Percentiles rank a stretch among this genome's conserved stretches.
Conservation (phyloP, 2,888 invertebrate species). For the Smittia sp. region DNA sequence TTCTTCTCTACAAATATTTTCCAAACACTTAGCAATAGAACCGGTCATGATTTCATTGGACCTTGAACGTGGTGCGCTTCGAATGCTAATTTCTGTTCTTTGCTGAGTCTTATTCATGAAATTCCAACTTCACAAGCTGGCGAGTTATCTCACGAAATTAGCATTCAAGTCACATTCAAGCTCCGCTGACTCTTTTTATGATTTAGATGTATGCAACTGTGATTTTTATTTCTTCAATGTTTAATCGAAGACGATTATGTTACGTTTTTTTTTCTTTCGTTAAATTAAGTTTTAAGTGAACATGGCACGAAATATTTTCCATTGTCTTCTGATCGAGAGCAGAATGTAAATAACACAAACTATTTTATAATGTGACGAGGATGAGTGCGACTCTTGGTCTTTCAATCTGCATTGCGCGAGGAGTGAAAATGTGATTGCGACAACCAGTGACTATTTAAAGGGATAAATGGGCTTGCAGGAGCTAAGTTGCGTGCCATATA, state of each 20-base stretch:
- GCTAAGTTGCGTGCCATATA: background rate
- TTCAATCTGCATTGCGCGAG: no score
- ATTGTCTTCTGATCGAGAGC: background rate
- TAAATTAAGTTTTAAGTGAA: background rate
- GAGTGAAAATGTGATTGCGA: background rate
- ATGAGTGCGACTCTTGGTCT: no score
- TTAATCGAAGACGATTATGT: constrained; percentile 3
- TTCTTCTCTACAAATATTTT: no score
- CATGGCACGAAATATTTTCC: background rate
- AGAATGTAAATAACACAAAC: background rate
- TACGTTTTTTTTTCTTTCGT: constrained; percentile 2
- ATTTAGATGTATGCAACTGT: constrained; percentile 7
- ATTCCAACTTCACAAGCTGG: no score
- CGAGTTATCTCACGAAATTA: no score
- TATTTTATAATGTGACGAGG: background rate
- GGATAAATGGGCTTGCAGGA: no score
- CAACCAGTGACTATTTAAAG: background rate
- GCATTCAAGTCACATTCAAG: no score
- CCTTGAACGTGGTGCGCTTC: no score
- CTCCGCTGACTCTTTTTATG: background rate
- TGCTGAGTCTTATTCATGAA: no score
- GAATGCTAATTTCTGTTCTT: no score
- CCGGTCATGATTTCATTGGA: no score
- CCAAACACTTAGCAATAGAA: no score
- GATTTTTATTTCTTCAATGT: background rate